Base-by-base conservation (phyloP, 2,888 invertebrate genomes). In the Phaedon cochleariae region DNA sequence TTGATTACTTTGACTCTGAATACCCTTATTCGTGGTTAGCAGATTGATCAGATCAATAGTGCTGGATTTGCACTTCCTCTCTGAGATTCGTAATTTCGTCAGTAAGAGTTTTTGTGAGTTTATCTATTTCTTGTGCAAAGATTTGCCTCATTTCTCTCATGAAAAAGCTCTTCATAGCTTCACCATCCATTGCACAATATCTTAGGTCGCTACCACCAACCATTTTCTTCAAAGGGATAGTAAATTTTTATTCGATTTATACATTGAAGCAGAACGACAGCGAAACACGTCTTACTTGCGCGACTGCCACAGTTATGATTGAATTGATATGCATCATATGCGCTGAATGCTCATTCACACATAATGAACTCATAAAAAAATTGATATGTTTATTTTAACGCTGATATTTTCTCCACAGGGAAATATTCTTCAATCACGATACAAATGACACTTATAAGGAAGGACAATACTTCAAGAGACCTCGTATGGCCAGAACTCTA, bases 401-500 rank as follows among this genome's bases (percentile, higher is more conserved):
- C n/a, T n/a, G n/a, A n/a, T n/a, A n/a, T n/a, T n/a, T n/a, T n/a
- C n/a, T n/a, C n/a, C n/a, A n/a, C n/a, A n/a, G 79, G 49, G 78
- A 77, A 45, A 66, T 70, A 21, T 79, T 74, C 51, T 76, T 79
- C 12, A 65, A 80, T 62, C 74, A 76, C 2, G 55, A 45, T 6
- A 79, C 78, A 2, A 75, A 75, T 49, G 61, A 70, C 9, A 73
- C 75, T 2, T 78, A 75, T 45, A 59, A 62, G 45, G 69, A 70
- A 45, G 77, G 77, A 1, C 63, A 78, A 45, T 66, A 68, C 12
- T 59, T 77, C 22, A 78, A 74, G 62, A 62, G 73, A 62, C 67
- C 62, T 31, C 60, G 67, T 59, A 77, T 89, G 31, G 89, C 88
- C 0, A 72, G 82, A 41, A 89, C 90, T 0, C 74, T 90, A 58